Base-by-base conservation (phyloP, 2,113 vertebrate species). In the Tor tambroides region DNA sequence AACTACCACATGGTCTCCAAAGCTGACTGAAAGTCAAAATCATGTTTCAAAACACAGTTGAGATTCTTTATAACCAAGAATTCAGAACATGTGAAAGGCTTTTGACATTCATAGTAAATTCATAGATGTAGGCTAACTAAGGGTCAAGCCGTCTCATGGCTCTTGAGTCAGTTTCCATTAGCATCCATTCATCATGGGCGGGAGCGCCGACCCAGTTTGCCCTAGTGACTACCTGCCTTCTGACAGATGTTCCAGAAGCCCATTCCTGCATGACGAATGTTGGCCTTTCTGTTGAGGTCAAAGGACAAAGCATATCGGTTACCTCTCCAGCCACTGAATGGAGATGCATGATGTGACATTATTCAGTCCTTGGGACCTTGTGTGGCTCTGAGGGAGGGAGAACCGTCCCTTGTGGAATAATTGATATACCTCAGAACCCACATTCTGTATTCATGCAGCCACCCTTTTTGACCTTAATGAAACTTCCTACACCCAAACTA, bases 211-310 rank as follows among this genome's bases (percentile, higher is more conserved):
- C 91, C 90, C 90, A 89, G 80, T 26, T 85, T 89, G 85, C 90
- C 91, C 88, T 88, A 78, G 84, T 89, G 85, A 78, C 88, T 91
- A 93, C 93, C 92, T 94, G 92, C 89, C 92, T 88, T 82, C 87
- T 85, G 92, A 89, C 93, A 95, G 91, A 93, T 94, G 94, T 93
- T 93, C 90, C 92, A 88, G 89, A 86, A 94, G 90, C 89, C 51
- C 11, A 87, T 74, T 86, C 89, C 88, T 51, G 87, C 88, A 21
- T 94, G 93, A 94, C 87, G 85, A 94, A 94, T 90, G 91, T 89
- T 83, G 91, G 88, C 89, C 90, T 93, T 93, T 93, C 90, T 90
- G 81, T 87, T 46, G 35, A 87, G 92, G 91, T 56, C 92, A 91
- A 82, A 59, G 92, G 91, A 93, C 93, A 93, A 91, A 89, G 51